phyloP scores from a whole-genome alignment of 37 sponge, comb jelly and placozoan genomes.

The Ianthella basta region DNA sequence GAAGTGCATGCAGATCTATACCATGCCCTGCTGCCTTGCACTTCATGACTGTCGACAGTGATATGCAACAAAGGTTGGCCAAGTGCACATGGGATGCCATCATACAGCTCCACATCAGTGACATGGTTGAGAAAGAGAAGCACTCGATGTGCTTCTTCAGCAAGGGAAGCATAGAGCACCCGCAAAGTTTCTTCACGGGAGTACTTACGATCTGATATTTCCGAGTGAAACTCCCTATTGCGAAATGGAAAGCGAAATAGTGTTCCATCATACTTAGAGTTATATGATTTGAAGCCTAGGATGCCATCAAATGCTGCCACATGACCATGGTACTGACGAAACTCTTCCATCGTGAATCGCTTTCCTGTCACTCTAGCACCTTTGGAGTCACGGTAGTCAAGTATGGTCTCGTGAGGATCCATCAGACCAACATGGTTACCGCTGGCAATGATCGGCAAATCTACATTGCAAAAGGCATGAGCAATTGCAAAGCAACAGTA shows the following conservation, averaged over 20 bases:
- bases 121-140: constrained; percentile 71
- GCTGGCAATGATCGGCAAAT: constrained; percentile 18
- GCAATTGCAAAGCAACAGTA: no score
- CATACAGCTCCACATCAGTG: constrained; percentile 40
- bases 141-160: constrained; percentile 49
- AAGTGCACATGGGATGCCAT: no score
- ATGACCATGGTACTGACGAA: constrained; percentile 39
- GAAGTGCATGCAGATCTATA: background rate
- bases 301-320: constrained; percentile 39
- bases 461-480: background rate
- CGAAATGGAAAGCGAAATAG: constrained; percentile 84
- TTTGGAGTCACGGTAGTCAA: background rate
- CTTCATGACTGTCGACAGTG: background rate
- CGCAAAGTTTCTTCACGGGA: constrained; percentile 33
- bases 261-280: constrained; percentile 49
- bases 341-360: constrained; percentile 31
- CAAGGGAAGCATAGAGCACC: constrained; percentile 49
- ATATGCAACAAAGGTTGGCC: background rate
- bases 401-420: constrained; percentile 25
- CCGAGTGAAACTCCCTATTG: constrained; percentile 28
- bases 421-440: constrained; percentile 17
- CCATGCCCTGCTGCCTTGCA: constrained; percentile 1
- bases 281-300: constrained; percentile 25
- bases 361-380: background rate
- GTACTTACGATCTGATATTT: constrained; percentile 35